phyloP scores from a whole-genome alignment of 2,797 vertebrate species.

The Chiroxiphia lanceolata region DNA sequence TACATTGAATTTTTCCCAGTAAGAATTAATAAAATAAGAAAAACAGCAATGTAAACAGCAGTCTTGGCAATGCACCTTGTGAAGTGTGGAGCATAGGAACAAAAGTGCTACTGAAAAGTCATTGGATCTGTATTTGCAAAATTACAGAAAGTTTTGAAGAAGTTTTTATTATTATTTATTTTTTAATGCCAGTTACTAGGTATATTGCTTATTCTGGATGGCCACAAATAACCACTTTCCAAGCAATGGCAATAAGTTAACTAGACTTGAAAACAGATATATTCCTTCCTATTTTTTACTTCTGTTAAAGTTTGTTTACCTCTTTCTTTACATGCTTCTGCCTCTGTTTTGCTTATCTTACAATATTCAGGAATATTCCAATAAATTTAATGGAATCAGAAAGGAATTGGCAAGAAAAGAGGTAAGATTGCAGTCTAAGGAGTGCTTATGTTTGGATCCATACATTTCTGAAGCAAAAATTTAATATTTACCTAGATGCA shows the following conservation, averaged over 20 bases:
- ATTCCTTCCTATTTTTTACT: slow-evolving; percentile 37
- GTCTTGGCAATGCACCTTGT: not conserved
- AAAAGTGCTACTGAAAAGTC: not conserved
- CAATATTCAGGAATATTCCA: slow-evolving; percentile 75
- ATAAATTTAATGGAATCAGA: slow-evolving; percentile 78
- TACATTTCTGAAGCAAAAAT: slow-evolving; percentile 52
- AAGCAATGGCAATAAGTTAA: not conserved
- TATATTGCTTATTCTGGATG: not conserved
- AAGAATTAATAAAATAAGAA: not conserved
- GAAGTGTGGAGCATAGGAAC: not conserved
- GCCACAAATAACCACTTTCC: not conserved
- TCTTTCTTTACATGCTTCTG: slow-evolving; percentile 77
- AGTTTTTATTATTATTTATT: not conserved
- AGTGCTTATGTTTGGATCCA: slow-evolving; percentile 56
- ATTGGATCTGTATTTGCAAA: not conserved
- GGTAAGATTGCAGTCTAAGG: slow-evolving; percentile 69
- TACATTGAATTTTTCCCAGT: not conserved
- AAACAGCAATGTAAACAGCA: not conserved
- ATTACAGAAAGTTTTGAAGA: not conserved
- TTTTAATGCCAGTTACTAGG: not conserved
- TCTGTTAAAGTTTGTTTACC: slow-evolving; percentile 70
- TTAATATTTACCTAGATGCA: slow-evolving; percentile 1
- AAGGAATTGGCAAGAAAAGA: slow-evolving; percentile 77
- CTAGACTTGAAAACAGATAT: slow-evolving; percentile 13
- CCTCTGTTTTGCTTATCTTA: slow-evolving; percentile 76